Evolutionary conservation across 1,140 invertebrate species (phyloP), one percentile per base, ranked within the genome.

Genomic region (Dolichoris vasculosae): DNA sequence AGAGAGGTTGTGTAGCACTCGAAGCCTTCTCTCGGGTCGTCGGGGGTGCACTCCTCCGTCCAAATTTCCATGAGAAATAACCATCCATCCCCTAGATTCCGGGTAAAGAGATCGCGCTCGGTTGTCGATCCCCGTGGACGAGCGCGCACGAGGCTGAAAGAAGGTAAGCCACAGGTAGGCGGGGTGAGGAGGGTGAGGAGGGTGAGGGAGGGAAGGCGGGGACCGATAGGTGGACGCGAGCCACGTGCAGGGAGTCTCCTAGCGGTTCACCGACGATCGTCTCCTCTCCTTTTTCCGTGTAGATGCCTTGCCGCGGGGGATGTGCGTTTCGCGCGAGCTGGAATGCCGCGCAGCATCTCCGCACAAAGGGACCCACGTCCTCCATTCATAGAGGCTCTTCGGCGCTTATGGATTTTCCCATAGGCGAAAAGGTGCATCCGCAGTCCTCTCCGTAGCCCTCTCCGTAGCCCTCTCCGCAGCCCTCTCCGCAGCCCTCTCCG

Each of bases 371-470:
- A 89, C 87, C 82, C 86, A 88, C 88, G 80, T 87, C 87, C 80
- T 69, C 84, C 83, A 78, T 78, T 78, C 77, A 84, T 78, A 3
- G 26, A 13, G 3, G 55, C 55, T 59, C 2, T 26, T 59, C 38
- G 59, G 64, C 85, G 90, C 88, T 91, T 88, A 40, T 91, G 89
- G 89, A 91, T 90, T 90, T 91, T 92, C 91, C 89, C 89, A 90
- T 90, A 90, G 86, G 89, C 82, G 77, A 76, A 77, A 84, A 85
- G 82, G 82, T 38, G 76, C 73, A 51, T 76, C 75, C 75, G 43
- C 75, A 43, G 23, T 26, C 20, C n/a, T n/a, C n/a, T n/a, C n/a
- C n/a, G n/a, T n/a, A n/a, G n/a, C n/a, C n/a, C n/a, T n/a, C n/a
- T n/a, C n/a, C n/a, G n/a, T n/a, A n/a, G n/a, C n/a, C n/a, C n/a